phyloP scores from a whole-genome alignment of 2,113 vertebrate genomes.

The Mustela nigripes region DNA sequence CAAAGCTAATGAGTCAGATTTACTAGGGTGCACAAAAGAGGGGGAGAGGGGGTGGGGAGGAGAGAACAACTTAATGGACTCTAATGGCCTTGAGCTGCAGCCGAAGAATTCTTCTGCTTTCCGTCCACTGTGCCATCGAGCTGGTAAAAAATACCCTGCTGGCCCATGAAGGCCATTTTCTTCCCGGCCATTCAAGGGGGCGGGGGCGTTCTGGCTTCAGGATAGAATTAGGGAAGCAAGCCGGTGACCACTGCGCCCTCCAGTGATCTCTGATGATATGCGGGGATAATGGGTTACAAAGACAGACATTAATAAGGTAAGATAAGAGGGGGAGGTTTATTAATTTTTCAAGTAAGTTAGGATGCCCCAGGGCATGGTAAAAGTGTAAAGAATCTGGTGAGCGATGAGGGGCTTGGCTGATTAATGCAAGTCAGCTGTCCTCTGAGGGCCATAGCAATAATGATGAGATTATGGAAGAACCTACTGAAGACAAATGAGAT shows the following conservation, averaged over 20 bases:
- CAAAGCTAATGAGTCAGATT: constrained; percentile 81
- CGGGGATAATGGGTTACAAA: constrained; percentile 91
- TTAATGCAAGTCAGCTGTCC: constrained; percentile 91
- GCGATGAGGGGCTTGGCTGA: constrained; percentile 90
- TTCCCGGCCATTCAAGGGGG: constrained; percentile 68
- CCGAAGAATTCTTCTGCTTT: constrained; percentile 77
- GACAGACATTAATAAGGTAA: constrained; percentile 92
- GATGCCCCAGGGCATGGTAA: constrained; percentile 91
- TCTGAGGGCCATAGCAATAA: constrained; percentile 91
- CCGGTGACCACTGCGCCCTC: constrained; percentile 86
- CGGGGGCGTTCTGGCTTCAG: constrained; percentile 79
- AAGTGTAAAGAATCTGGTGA: constrained; percentile 91
- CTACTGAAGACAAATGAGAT: constrained; percentile 91
- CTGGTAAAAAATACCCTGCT: constrained; percentile 79
- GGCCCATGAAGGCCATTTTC: constrained; percentile 75
- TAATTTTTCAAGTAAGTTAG: constrained; percentile 93
- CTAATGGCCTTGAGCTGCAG: constrained; percentile 77
- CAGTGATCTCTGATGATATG: constrained; percentile 89
- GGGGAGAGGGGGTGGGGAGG: constrained; percentile 42
- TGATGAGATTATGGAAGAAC: constrained; percentile 91
- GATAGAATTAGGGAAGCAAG: constrained; percentile 75
- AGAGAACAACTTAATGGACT: constrained; percentile 79
- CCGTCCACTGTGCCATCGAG: constrained; percentile 65
- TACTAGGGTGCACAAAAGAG: constrained; percentile 76
- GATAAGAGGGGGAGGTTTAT: constrained; percentile 93